Evolutionary conservation across 92 coral and sea anemone species (phyloP), one percentile per base, ranked within the genome.

Genomic region (Virgularia gustaviana): DNA sequence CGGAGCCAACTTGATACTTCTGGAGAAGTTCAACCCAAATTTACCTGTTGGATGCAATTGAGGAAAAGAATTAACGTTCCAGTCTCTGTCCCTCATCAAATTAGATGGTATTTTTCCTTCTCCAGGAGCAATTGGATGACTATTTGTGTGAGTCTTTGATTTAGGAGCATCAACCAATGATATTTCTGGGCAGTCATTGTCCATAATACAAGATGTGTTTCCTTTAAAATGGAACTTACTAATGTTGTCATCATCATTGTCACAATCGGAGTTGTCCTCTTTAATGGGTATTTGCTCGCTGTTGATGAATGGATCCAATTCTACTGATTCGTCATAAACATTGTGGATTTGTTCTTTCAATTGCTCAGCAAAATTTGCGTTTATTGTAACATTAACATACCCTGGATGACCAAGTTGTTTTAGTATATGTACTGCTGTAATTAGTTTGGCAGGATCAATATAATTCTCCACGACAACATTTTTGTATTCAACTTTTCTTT

Each of bases 271-370:
- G 27, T 53, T 43, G 6, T 38, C 68, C 22, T 57, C 30, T 32
- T 65, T 70, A 68, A 53, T 78, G 32, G 78, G 39, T 11, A 66
- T 66, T 65, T 39, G 55, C 30, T 4, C 51, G 60, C 67, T 39
- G 22, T 6, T n/a, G 42, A 5, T 9, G 16, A 15, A 57, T 32
- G 53, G 53, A 39, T 28, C 18, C 37, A 37, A 63, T 18, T 47
- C 75, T 39, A 62, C 59, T 29, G 49, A 62, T 19, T 65, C 63
- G 20, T 63, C 52, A 54, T n/a, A 9, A 27, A 56, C 9, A 18
- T 56, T 56, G 32, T 22, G 35, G 15, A 56, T 56, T 28, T n/a
- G 16, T 24, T 5, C 7, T 56, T 56, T 22, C 63, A 56, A 34
- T 56, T 56, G 34, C 32, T 56, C 34, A 0, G 63, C 63, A 24